These are phyloP conservation scores for Portevinia maculata DNA, from an alignment of 2,888 invertebrate genomes.

Conservation along the genomic window DNA sequence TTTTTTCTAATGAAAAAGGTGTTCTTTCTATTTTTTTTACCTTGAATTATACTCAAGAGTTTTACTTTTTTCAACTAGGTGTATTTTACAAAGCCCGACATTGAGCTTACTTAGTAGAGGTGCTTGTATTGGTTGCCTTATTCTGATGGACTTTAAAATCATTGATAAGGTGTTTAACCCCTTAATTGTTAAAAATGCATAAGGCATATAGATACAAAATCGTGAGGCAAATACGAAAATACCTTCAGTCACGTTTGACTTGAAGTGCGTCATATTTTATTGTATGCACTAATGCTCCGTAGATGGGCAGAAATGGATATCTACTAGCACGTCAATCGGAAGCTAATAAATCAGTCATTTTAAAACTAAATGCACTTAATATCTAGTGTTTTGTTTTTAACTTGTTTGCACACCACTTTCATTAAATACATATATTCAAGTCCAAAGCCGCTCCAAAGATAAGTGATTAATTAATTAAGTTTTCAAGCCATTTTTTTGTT, in stretches of 20 bases:
- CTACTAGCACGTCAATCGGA: background rate
- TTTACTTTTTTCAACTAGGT: background rate
- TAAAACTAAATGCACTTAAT: background rate
- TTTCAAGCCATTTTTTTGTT: too few relatives aligned
- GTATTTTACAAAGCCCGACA: background rate
- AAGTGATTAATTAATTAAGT: too few relatives aligned
- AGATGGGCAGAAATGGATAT: background rate
- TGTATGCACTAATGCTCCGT: background rate
- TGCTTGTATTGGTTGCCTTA: too few relatives aligned
- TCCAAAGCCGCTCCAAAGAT: too few relatives aligned
- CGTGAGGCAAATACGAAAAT: background rate
- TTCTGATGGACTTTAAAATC: constrained; percentile 6
- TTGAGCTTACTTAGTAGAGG: too few relatives aligned
- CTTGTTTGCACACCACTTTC: background rate
- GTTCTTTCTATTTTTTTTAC: background rate
- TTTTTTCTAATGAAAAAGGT: background rate
- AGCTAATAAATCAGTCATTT: too few relatives aligned
- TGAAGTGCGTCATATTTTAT: background rate
- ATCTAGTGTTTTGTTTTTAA: background rate
- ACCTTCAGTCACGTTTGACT: background rate
- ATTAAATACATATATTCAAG: too few relatives aligned
- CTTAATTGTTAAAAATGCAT: background rate
- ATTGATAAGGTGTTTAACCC: constrained; percentile 17
- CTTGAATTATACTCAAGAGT: constrained; percentile 28
- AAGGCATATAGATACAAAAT: constrained; percentile 1